These are phyloP conservation scores for Caenorhabditis sp. DNA, from an alignment of 2,888 invertebrate species.

Conservation along the genomic window DNA sequence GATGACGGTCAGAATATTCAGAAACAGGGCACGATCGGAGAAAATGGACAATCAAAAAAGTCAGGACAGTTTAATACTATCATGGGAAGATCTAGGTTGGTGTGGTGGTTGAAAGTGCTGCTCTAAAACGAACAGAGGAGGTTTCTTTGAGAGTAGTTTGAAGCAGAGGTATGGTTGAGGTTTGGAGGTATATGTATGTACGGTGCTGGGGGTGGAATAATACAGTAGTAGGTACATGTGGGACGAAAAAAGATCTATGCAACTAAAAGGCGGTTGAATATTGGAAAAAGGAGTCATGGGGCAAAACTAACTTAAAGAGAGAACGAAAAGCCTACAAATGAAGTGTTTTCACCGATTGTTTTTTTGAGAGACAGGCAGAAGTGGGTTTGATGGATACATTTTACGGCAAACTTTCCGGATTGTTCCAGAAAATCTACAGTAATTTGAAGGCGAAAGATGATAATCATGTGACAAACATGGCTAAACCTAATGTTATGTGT, in stretches of 20 bases:
- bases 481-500: conserved; percentile 48
- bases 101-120: not conserved
- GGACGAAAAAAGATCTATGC: conserved; percentile 31
- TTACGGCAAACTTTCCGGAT: not conserved
- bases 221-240: conserved; percentile 12
- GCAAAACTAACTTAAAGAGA: conserved; percentile 17
- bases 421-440: conserved; percentile 2
- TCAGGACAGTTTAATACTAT: conserved; percentile 53
- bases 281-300: conserved; percentile 21
- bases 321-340: conserved; percentile 57
- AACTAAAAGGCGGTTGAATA: conserved; percentile 34
- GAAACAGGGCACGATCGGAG: conserved; percentile 20
- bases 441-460: conserved; percentile 43
- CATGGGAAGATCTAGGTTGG: conserved; percentile 45
- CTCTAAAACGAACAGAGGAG: conserved; percentile 46
- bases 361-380: conserved; percentile 27
- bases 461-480: conserved; percentile 63
- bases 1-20: conserved; percentile 9
- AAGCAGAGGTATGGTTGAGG: not conserved
- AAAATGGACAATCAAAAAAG: conserved; percentile 13
- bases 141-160: conserved; percentile 27
- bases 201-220: not conserved
- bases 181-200: conserved; percentile 16
- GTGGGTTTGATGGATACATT: not conserved
- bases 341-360: conserved; percentile 56